phyloP scores from a whole-genome alignment of 2,888 invertebrate species.

The Lacanobia wlatinum region DNA sequence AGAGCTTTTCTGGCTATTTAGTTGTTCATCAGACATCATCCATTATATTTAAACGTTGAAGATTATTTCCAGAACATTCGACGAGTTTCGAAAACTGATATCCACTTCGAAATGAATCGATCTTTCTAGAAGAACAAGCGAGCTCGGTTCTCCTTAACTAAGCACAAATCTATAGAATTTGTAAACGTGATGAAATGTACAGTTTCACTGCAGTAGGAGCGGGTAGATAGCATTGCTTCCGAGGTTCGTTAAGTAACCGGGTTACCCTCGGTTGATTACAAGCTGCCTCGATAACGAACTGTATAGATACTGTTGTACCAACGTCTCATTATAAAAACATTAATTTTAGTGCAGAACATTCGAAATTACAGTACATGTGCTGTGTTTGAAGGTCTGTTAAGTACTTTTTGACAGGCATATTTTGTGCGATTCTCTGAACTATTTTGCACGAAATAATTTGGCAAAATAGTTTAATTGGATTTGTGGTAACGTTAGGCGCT shows the following conservation, averaged over 20 bases:
- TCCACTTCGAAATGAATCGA: slow-evolving; percentile 4
- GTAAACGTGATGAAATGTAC: slow-evolving; percentile 53
- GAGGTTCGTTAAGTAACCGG: slow-evolving; percentile 58
- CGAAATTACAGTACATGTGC: slow-evolving; percentile 19
- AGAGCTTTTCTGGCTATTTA: slow-evolving; percentile 3
- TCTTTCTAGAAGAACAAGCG: slow-evolving; percentile 26
- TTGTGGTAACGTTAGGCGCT: slow-evolving; percentile 16
- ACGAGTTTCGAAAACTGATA: background rate
- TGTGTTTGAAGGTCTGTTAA: background rate
- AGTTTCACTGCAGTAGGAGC: slow-evolving; percentile 46
- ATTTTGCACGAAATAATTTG: slow-evolving; percentile 12
- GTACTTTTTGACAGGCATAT: background rate
- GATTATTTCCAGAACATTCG: slow-evolving; percentile 48
- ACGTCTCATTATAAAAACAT: slow-evolving; percentile 46
- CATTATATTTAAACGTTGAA: slow-evolving; percentile 14
- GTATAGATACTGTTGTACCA: slow-evolving; percentile 35
- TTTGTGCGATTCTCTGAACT: background rate
- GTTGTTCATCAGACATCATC: slow-evolving; percentile 16
- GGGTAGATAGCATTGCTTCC: slow-evolving; percentile 59
- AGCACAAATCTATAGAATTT: slow-evolving; percentile 37
- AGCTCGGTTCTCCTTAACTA: slow-evolving; percentile 21
- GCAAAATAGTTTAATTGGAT: slow-evolving; percentile 41
- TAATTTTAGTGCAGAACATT: slow-evolving; percentile 31
- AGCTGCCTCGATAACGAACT: slow-evolving; percentile 50
- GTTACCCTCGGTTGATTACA: slow-evolving; percentile 56